Evolutionary conservation across 2,113 vertebrate species (phyloP), one percentile per base, ranked within the genome.

Genomic region (Bufo bufo): DNA sequence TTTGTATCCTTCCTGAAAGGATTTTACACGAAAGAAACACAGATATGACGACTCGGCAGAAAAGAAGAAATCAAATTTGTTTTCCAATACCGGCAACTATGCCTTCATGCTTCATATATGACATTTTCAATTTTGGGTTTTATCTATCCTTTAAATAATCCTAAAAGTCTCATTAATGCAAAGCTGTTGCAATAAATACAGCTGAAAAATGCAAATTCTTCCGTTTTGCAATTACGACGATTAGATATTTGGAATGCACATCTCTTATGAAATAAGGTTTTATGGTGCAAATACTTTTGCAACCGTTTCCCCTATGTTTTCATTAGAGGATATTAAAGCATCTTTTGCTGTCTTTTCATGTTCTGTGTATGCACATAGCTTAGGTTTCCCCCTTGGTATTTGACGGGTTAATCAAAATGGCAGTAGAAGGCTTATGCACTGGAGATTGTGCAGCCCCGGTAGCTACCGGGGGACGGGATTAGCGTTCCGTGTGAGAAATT

Each of bases 131-230:
- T 66, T 83, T 66, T n/a, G 63, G 45, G 45, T 63, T 83, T 83
- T 83, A 83, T 69, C 81, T 83, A 20, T 83, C 81, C 81, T 69
- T 83, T 83, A 82, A 65, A 83, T 83, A 83, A 83, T 69, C 81
- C 81, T 83, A 47, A 83, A 83, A 83, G 81, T 83, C 81, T 82
- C 23, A 83, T 83, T 83, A 66, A 83, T 83, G 81, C 81, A 83
- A 83, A 83, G 47, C 81, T 69, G 78, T 59, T 80, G 63, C 81
- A 66, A 83, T 74, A 63, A 83, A 66, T 83, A 83, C 81, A 66
- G 50, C 43, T 50, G n/a, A 49, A 66, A 20, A 66, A 83, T 83
- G 81, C 81, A 83, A 83, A 69, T 69, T 83, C 81, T 20, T 69
- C 43, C 49, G 3, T 16, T 66, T 83, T 23, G 20, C 59, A n/a